phyloP scores from a whole-genome alignment of 2,888 invertebrate genomes.

The Drosophila percnosoma region DNA sequence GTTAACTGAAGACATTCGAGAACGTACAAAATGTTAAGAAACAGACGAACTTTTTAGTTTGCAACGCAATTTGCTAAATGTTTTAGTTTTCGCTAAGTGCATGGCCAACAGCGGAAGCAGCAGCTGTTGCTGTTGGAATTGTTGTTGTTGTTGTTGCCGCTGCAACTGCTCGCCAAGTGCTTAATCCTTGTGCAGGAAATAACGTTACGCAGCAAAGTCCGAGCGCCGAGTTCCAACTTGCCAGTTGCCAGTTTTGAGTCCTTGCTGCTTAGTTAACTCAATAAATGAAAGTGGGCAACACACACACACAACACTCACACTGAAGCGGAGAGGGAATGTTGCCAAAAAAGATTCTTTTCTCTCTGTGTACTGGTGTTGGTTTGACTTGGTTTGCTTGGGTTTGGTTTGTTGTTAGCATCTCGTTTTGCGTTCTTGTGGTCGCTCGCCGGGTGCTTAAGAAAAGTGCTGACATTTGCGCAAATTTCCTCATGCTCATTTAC shows the following conservation, averaged over 20 bases:
- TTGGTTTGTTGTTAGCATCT: conserved; percentile 34
- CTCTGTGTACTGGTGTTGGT: not conserved
- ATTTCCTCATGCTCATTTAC: conserved; percentile 68
- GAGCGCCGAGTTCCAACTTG: conserved; percentile 18
- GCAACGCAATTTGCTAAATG: not conserved
- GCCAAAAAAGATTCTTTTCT: conserved; percentile 66
- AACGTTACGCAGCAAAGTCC: conserved; percentile 60
- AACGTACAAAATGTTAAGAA: not conserved
- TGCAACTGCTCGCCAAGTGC: conserved; percentile 59
- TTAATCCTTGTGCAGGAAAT: conserved; percentile 70
- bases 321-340: not conserved
- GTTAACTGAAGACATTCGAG: not conserved
- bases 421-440: conserved; percentile 46
- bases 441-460: conserved; percentile 43
- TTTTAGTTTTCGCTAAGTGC: not conserved
- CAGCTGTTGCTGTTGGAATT: conserved; percentile 5
- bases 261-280: conserved; percentile 65
- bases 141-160: not conserved
- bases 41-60: not conserved
- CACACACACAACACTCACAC: not conserved
- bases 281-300: conserved; percentile 66
- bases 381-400: not conserved
- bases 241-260: conserved; percentile 31
- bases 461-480: conserved; percentile 73
- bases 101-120: conserved; percentile 12